A percentile compares a stretch with the other conserved stretches of the same genome.
These are phyloP conservation scores for Cardinalis cardinalis DNA, from an alignment of 2,113 vertebrate species.

Conservation along the genomic window DNA sequence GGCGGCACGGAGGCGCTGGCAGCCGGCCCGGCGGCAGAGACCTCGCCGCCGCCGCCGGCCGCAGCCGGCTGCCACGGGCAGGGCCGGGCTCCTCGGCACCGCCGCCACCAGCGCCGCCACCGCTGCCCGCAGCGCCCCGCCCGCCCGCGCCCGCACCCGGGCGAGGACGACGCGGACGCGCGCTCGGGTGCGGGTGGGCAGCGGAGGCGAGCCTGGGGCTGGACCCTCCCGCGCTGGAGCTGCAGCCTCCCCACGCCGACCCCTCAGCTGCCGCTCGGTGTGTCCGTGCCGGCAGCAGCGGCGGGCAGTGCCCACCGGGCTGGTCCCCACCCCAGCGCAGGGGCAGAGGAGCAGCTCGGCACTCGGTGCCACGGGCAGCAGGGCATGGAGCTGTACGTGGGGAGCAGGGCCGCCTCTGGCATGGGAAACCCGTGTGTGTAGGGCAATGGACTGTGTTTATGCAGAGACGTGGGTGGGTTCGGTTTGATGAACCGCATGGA, in stretches of 20 bases:
- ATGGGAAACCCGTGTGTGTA: background rate
- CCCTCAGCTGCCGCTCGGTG: background rate
- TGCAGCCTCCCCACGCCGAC: background rate
- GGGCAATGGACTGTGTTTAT: no score
- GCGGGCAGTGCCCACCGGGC: background rate
- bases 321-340: background rate
- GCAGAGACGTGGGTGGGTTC: no score
- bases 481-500: no score
- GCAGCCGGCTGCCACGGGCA: conserved; percentile 3
- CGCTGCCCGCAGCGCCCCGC: background rate
- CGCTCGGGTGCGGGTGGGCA: background rate
- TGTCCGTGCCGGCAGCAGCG: background rate
- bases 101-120: background rate
- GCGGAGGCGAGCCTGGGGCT: background rate
- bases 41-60: conserved; percentile 11
- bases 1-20: background rate
- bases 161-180: background rate
- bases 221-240: background rate
- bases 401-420: background rate
- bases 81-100: background rate
- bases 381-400: background rate
- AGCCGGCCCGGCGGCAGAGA: background rate
- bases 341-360: background rate
- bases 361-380: background rate
- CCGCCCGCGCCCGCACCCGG: background rate